Evolutionary conservation across 2,888 invertebrate species (phyloP).

Genomic region (Rhabditoides inermis): DNA sequence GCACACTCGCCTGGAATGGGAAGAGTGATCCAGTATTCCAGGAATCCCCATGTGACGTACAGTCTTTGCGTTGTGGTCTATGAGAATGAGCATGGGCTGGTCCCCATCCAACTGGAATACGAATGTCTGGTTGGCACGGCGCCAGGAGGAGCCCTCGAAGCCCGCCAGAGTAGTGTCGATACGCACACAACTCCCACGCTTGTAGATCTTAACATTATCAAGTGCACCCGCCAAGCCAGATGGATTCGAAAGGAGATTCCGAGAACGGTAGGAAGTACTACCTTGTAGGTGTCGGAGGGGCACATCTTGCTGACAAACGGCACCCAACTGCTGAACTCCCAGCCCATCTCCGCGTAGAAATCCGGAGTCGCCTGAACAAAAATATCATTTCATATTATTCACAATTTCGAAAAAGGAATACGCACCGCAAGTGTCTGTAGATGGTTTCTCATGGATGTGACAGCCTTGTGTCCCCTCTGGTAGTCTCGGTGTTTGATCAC

Average conservation of each 20-base stretch:
- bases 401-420: conserved; percentile 35
- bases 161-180: conserved; percentile 92
- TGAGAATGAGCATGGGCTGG: conserved; percentile 29
- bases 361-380: conserved; percentile 69
- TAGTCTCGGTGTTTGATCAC: conserved; percentile 79
- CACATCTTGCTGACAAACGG: conserved; percentile 90
- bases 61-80: conserved; percentile 34
- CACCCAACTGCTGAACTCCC: conserved; percentile 99
- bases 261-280: conserved; percentile 65
- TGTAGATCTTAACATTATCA: conserved; percentile 29
- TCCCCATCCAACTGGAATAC: conserved; percentile 27
- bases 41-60: conserved; percentile 10
- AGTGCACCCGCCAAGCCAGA: not conserved
- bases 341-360: conserved; percentile 99
- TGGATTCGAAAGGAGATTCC: not conserved
- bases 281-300: conserved; percentile 93
- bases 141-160: conserved; percentile 83
- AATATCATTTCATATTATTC: not conserved
- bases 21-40: conserved; percentile 1
- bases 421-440: conserved; percentile 74
- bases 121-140: conserved; percentile 66
- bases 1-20: conserved; percentile 18
- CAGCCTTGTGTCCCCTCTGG: conserved; percentile 75
- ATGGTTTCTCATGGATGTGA: conserved; percentile 80
- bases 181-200: conserved; percentile 79